Evolutionary conservation across 2,797 vertebrate genomes (phyloP).

Genomic region (Molossus molossus): DNA sequence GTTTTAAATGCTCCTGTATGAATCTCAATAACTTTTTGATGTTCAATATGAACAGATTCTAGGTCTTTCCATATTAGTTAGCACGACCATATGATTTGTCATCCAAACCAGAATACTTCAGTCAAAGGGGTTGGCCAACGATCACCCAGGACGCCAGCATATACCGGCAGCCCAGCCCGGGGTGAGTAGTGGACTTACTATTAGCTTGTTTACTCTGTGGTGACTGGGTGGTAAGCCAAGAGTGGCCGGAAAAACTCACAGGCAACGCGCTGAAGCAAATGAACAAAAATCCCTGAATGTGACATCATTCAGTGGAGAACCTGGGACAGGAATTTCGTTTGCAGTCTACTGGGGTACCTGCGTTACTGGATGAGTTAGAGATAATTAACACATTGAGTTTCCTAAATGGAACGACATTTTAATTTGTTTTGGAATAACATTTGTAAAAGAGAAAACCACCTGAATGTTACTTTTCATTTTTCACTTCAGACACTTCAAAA

Average conservation of each 20-base stretch:
- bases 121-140: neutral
- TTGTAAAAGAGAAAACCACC: neutral
- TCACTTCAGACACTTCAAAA: neutral
- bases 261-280: neutral
- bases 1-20: neutral
- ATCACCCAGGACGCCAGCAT: neutral
- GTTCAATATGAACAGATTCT: neutral
- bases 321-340: fast-evolving
- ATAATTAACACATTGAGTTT: neutral
- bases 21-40: neutral
- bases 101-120: neutral
- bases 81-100: neutral
- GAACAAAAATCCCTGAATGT: neutral
- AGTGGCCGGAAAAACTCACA: neutral
- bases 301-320: neutral
- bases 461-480: neutral
- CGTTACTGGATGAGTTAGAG: neutral
- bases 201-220: neutral
- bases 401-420: neutral
- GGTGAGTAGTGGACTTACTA: neutral
- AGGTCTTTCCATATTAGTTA: neutral
- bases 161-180: neutral
- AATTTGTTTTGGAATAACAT: neutral
- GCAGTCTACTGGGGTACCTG: neutral
- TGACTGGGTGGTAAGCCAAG: neutral